These are phyloP conservation scores for Cantharis flavilabris DNA, from an alignment of 2,888 invertebrate species.

Conservation along the genomic window DNA sequence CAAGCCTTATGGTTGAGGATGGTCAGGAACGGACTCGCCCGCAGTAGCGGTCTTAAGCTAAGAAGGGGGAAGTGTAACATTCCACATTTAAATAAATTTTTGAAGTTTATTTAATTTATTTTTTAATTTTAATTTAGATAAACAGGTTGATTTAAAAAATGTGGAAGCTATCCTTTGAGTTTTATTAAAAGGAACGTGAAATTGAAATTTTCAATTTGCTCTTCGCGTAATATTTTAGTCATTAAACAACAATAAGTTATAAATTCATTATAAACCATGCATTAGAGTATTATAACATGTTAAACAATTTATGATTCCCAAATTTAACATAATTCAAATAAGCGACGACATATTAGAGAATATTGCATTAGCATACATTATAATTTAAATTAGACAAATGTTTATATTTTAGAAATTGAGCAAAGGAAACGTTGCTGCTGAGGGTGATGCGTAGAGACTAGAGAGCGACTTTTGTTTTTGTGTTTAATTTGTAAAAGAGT, in stretches of 20 bases:
- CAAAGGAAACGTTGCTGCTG: not conserved
- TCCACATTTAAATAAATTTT: no score
- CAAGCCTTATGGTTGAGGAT: no score
- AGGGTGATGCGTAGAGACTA: no score
- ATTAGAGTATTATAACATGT: constrained; percentile 6
- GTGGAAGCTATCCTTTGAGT: no score
- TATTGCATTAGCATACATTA: constrained; percentile 28
- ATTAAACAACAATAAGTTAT: constrained; percentile 1
- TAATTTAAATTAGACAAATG: constrained; percentile 19
- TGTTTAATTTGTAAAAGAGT: not conserved
- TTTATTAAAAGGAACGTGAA: not conserved
- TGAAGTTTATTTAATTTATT: no score
- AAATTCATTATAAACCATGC: not conserved
- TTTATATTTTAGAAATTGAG: constrained; percentile 17
- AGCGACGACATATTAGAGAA: constrained; percentile 19
- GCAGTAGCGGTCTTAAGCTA: no score
- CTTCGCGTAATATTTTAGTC: not conserved
- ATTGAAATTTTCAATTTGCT: not conserved
- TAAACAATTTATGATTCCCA: constrained; percentile 25
- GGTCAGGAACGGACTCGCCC: no score
- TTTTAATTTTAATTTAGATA: no score
- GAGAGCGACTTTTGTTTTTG: not conserved
- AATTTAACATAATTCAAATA: constrained; percentile 29
- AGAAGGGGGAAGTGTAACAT: no score
- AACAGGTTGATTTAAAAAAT: no score